These are phyloP conservation scores for Lateolabrax maculatus DNA, from an alignment of 2,797 vertebrate species.

Conservation along the genomic window DNA sequence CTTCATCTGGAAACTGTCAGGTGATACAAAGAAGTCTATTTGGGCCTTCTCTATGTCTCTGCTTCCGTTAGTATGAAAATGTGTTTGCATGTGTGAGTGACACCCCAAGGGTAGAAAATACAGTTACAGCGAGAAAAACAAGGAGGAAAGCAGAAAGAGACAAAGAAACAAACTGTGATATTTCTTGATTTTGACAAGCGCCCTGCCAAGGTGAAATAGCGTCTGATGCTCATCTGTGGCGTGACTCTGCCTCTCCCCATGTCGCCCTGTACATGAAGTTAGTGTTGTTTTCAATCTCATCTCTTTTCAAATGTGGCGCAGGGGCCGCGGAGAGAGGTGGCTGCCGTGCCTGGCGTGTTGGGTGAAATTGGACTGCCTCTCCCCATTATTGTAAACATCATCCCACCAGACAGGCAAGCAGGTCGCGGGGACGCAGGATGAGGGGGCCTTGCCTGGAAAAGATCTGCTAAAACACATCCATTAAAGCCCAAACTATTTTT, in stretches of 20 bases:
- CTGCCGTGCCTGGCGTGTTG: constrained; percentile 83
- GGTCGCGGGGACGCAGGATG: constrained; percentile 78
- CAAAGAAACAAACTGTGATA: constrained; percentile 78
- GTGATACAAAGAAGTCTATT: constrained; percentile 72
- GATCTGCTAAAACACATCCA: constrained; percentile 88
- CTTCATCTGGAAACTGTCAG: constrained; percentile 70
- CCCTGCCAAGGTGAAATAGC: constrained; percentile 85
- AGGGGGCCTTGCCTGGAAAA: constrained; percentile 79
- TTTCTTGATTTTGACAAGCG: constrained; percentile 85
- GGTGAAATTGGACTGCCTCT: constrained; percentile 91
- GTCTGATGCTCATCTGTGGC: constrained; percentile 79
- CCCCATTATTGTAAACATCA: constrained; percentile 91
- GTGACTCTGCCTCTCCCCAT: constrained; percentile 62
- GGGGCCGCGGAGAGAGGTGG: constrained; percentile 81
- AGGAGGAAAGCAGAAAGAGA: constrained; percentile 50
- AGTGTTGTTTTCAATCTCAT: constrained; percentile 89
- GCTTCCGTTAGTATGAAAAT: constrained; percentile 46
- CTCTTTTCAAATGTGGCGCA: constrained; percentile 85
- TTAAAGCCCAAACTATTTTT: constrained; percentile 88
- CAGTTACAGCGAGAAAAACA: constrained; percentile 66
- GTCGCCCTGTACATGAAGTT: constrained; percentile 81
- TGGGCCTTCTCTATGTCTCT: constrained; percentile 33
- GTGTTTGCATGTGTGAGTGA: constrained; percentile 75
- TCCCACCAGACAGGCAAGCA: constrained; percentile 84
- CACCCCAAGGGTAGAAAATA: constrained; percentile 76